Conservation (phyloP, 2,888 invertebrate genomes). For the Tiphia femorata region DNA sequence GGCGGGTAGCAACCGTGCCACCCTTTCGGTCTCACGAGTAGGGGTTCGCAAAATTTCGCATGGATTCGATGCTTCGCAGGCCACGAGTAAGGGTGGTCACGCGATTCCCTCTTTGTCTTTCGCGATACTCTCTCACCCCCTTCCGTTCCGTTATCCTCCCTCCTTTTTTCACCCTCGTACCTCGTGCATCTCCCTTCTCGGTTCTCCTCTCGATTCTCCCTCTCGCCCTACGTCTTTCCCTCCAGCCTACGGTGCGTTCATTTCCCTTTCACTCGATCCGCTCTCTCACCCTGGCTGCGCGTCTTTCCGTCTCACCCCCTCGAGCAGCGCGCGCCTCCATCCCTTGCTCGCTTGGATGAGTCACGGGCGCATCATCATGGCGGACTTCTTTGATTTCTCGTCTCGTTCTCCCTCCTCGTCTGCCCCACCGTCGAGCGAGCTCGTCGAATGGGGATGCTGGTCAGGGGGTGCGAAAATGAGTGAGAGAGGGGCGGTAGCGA, state of each 20-base stretch:
- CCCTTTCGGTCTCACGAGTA: slow-evolving; percentile 23
- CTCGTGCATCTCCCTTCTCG: background rate
- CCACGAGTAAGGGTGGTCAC: slow-evolving; percentile 28
- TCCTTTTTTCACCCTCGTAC: too few species aligned
- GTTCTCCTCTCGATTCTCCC: background rate
- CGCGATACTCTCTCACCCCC: slow-evolving; percentile 10
- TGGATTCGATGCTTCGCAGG: slow-evolving; percentile 25
- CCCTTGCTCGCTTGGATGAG: slow-evolving; percentile 26
- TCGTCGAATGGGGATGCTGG: too few species aligned
- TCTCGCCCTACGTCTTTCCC: background rate
- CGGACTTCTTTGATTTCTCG: slow-evolving; percentile 27
- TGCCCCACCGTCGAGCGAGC: too few species aligned
- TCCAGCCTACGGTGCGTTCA: background rate
- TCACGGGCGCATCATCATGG: slow-evolving; percentile 40
- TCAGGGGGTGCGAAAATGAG: too few species aligned
- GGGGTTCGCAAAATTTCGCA: slow-evolving; percentile 33
- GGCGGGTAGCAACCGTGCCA: slow-evolving; percentile 36
- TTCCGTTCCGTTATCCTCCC: background rate
- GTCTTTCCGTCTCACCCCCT: background rate
- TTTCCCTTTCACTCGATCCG: background rate
- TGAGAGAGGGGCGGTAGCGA: too few species aligned
- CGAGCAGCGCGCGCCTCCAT: slow-evolving; percentile 15
- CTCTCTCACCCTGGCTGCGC: background rate
- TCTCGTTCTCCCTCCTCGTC: slow-evolving; percentile 13
- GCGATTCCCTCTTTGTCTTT: slow-evolving; percentile 13